Conservation (phyloP, 1,140 invertebrate genomes). For the Drusus annulatus region DNA sequence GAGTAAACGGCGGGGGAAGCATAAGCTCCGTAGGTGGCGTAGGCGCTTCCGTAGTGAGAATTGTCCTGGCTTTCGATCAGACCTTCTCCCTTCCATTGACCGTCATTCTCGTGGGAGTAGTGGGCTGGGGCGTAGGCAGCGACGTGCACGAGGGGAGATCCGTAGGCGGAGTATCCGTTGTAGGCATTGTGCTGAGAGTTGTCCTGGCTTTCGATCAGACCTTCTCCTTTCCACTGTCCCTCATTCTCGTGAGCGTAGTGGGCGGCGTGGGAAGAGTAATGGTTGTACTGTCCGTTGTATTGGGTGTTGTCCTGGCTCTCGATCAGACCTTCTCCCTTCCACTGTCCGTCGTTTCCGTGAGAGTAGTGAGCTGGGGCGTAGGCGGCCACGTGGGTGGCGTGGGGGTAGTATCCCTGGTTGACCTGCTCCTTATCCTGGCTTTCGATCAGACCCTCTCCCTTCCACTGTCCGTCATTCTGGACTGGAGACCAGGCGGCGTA, state of each 20-base stretch:
- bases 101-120: conserved; percentile 35
- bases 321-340: conserved; percentile 51
- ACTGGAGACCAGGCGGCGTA: not conserved
- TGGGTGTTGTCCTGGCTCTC: conserved; percentile 35
- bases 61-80: conserved; percentile 47
- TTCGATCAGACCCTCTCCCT: conserved; percentile 52
- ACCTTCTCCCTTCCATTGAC: conserved; percentile 47
- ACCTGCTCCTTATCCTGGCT: conserved; percentile 24
- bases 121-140: conserved; percentile 42
- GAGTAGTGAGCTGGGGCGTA: not conserved
- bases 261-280: not conserved
- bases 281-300: conserved; percentile 8
- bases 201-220: conserved; percentile 42
- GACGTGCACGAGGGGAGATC: not conserved
- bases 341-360: conserved; percentile 41
- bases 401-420: conserved; percentile 41
- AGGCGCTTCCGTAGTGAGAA: too few species aligned
- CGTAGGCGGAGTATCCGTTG: conserved; percentile 65
- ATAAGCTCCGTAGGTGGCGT: conserved; percentile 24
- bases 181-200: conserved; percentile 1
- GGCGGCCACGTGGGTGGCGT: not conserved
- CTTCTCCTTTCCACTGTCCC: conserved; percentile 43
- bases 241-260: conserved; percentile 16
- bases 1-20: conserved; percentile 58
- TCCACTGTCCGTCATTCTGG: conserved; percentile 45